A percentile compares a stretch with the other conserved stretches of the same genome.
phyloP scores from a whole-genome alignment of 23 tunicate species.

The Botrylloides violaceus region DNA sequence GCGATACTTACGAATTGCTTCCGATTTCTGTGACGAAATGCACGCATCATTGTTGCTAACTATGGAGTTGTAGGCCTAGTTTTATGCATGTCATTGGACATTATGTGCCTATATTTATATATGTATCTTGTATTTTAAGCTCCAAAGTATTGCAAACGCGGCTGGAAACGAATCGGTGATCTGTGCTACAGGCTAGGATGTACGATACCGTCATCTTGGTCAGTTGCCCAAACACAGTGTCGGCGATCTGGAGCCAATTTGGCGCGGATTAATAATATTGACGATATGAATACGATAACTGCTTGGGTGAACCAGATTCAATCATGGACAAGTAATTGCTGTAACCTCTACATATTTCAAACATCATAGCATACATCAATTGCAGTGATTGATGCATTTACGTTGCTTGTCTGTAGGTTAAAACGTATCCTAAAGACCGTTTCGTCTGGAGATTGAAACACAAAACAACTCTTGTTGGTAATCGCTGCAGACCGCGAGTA shows the following conservation, averaged over 20 bases:
- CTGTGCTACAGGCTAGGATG: conserved; percentile 78
- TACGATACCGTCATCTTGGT: conserved; percentile 66
- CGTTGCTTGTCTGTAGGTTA: no score
- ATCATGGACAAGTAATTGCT: conserved; percentile 24
- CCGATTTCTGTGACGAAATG: background rate
- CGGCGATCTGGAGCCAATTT: conserved; percentile 39
- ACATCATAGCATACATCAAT: no score
- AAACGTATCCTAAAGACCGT: no score
- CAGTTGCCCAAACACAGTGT: conserved; percentile 46
- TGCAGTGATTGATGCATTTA: no score
- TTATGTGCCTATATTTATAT: no score
- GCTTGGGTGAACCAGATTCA: conserved; percentile 24
- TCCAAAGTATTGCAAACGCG: conserved; percentile 44
- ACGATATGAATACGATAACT: conserved; percentile 25
- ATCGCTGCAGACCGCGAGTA: no score
- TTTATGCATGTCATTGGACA: no score
- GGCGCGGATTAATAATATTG: conserved; percentile 34
- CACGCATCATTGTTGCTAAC: no score
- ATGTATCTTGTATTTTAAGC: conserved; percentile 26
- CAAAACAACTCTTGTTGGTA: no score
- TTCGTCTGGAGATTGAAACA: no score
- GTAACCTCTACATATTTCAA: no score
- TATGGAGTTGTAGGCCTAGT: no score
- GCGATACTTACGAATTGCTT: background rate
- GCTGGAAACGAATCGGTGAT: conserved; percentile 64